Conservation (phyloP, 2,113 vertebrate species). For the Callaeas wilsoni region DNA sequence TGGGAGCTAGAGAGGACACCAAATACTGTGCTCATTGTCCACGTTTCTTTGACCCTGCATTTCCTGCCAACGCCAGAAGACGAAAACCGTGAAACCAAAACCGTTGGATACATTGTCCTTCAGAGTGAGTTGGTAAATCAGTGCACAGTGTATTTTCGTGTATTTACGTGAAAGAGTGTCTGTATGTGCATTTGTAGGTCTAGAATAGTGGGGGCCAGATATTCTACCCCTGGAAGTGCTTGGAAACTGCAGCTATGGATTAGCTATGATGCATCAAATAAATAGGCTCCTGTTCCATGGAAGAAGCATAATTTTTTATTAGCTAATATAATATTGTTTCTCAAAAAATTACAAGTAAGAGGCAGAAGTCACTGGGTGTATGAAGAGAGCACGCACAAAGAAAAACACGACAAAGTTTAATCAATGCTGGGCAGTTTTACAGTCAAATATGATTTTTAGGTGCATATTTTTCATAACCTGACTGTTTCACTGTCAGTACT, state of each 20-base stretch:
- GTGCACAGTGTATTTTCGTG: neutral
- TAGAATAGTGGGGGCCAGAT: neutral
- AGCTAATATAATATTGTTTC: neutral
- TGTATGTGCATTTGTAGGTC: neutral
- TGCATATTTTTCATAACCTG: neutral
- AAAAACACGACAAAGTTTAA: neutral
- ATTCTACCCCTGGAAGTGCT: neutral
- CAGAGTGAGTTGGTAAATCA: neutral
- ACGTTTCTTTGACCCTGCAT: neutral
- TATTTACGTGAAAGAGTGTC: rapidly evolving
- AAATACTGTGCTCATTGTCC: neutral
- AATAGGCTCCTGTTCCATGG: neutral
- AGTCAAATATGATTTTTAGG: neutral
- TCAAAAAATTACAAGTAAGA: neutral
- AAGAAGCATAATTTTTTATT: neutral
- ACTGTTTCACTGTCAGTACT: neutral
- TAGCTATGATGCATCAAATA: neutral
- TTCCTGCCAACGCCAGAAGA: neutral
- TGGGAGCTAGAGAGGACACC: neutral
- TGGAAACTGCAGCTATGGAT: neutral
- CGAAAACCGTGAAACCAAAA: neutral
- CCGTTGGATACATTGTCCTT: neutral
- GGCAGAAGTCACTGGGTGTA: neutral
- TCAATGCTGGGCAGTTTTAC: neutral
- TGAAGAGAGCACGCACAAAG: neutral